phyloP scores from a whole-genome alignment of 2,113 vertebrate species.

The Rhadina sibilatrix region DNA sequence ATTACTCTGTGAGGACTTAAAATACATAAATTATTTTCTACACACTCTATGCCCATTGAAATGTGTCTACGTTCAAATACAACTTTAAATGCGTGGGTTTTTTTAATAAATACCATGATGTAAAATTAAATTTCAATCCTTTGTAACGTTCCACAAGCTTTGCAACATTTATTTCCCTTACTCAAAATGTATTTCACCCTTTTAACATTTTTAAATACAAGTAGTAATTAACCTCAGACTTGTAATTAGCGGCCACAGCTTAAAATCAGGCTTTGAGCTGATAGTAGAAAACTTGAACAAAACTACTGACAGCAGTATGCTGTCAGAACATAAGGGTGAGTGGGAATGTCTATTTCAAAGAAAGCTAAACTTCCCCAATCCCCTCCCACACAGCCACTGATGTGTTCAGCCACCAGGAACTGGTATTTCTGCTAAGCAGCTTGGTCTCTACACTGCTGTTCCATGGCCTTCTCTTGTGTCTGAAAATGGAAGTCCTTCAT shows the following conservation, averaged over 20 bases:
- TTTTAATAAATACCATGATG: not conserved
- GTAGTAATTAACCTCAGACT: not conserved
- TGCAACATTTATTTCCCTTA: not conserved
- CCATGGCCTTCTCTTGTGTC: not conserved
- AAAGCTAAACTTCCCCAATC: not conserved
- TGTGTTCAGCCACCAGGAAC: not conserved
- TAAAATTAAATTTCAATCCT: not conserved
- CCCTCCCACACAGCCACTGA: not conserved
- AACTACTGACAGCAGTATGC: not conserved
- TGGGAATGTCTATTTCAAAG: not conserved
- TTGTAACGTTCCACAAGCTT: not conserved
- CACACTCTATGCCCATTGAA: not conserved
- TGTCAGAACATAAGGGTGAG: not conserved
- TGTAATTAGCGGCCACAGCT: not conserved
- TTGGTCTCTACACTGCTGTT: not conserved
- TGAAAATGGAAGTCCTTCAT: not conserved
- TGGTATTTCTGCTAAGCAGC: not conserved
- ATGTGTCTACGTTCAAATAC: not conserved
- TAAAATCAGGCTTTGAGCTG: not conserved
- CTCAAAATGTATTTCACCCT: not conserved
- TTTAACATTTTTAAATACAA: not conserved
- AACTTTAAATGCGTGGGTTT: not conserved
- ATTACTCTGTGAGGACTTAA: not conserved
- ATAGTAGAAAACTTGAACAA: not conserved
- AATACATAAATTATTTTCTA: not conserved